A percentile compares a stretch with the other conserved stretches of the same genome.
These are phyloP conservation scores for Patagioenas fasciata DNA, from an alignment of 2,113 vertebrate genomes.

Conservation along the genomic window DNA sequence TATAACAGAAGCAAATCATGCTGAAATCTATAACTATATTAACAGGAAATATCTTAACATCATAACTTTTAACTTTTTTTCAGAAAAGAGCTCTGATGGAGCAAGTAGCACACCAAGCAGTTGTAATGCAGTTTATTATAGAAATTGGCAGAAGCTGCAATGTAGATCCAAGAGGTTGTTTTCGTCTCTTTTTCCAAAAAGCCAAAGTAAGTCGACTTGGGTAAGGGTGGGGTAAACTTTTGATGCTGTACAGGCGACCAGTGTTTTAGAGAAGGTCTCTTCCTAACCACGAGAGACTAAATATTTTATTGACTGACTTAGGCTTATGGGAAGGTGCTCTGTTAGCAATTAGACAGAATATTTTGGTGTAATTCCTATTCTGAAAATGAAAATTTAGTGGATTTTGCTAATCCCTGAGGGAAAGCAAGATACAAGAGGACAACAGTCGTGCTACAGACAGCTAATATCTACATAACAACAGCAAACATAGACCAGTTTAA, in stretches of 20 bases:
- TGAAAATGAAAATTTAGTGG: not conserved
- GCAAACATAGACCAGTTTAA: not conserved
- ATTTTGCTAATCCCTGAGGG: not conserved
- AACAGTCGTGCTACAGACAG: not conserved
- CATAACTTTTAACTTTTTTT: not conserved
- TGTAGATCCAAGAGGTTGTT: slow-evolving; percentile 93
- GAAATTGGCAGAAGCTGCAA: slow-evolving; percentile 92
- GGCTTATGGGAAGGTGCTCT: not conserved
- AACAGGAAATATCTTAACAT: not conserved
- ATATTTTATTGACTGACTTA: not conserved
- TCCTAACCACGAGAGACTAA: not conserved
- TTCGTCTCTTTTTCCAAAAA: slow-evolving; percentile 97
- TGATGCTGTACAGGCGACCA: not conserved
- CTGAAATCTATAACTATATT: not conserved
- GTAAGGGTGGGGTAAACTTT: not conserved
- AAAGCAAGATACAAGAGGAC: not conserved
- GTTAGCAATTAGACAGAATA: not conserved
- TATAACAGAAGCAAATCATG: not conserved
- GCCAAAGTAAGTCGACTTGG: slow-evolving; percentile 86
- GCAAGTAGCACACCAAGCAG: slow-evolving; percentile 96
- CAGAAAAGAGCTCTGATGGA: slow-evolving; percentile 97
- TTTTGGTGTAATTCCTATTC: not conserved
- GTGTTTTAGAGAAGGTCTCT: not conserved
- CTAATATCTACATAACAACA: not conserved
- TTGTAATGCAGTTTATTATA: slow-evolving; percentile 98